Base-by-base conservation (phyloP, 2,113 vertebrate species). In the Indri indri region DNA sequence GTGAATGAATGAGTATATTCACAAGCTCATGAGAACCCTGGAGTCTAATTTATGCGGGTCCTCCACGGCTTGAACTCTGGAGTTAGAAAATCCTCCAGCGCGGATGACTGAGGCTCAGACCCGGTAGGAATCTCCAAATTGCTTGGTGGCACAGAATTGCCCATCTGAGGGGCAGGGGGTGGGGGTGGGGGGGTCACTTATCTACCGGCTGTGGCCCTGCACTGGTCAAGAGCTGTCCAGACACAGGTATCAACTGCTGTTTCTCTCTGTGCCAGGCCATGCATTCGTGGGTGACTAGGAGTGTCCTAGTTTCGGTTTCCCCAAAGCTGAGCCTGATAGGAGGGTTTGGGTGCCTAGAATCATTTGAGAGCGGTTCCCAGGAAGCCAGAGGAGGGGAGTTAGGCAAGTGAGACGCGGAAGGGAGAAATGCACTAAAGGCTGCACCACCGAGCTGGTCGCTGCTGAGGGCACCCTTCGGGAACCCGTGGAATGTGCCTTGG, bases 161-260 rank as follows among this genome's bases (percentile, higher is more conserved):
- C 25, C 2, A 14, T 74, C 17, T 8, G 7, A 37, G 23, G 20
- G 2, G 32, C 13, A 20, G 63, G 54, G 54, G 52, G 40, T 42
- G 54, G 54, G 52, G 40, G 3, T 42, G 40, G 1, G 27, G 0
- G 23, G 57, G 9, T 6, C 17, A 2, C 1, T 40, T 20, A 23
- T 22, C 22, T 37, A 45, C 45, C 11, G n/a, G 42, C 13, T 47
- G 52, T 20, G 6, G 22, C 47, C 1, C 34, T n/a, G 14, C 14
- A 2, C 7, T 30, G 37, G 27, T 6, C 34, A 40, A 42, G 23
- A 50, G 57, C 59, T 70, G 13, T 22, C 40, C 52, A 3, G 14
- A 76, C 34, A 68, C 1, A 2, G 27, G 8, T 6, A 18, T 40
- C 45, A 27, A n/a, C 6, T 32, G 5, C 52, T 11, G 45, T 40